Conservation (phyloP, 2,888 invertebrate genomes). For the Cerastis leucographa region DNA sequence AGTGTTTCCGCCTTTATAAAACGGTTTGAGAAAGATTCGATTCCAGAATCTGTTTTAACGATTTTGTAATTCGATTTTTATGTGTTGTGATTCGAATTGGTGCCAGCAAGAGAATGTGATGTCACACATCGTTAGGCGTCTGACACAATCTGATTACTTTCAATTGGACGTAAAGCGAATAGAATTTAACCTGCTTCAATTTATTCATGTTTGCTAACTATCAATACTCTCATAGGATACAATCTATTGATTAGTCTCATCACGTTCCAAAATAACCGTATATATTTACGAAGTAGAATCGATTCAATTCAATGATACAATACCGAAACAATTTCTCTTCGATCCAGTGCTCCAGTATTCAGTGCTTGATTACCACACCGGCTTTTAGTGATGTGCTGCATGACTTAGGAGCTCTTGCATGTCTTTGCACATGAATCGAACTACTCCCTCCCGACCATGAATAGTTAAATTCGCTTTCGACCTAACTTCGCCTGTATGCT, state of each 20-base stretch:
- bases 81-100: conserved; percentile 3
- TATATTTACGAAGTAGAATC: conserved; percentile 9
- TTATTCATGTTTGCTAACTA: conserved; percentile 19
- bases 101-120: conserved; percentile 12
- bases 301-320: conserved; percentile 20
- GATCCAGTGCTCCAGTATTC: conserved; percentile 32
- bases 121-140: conserved; percentile 16
- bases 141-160: conserved; percentile 25
- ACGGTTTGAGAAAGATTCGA: neutral
- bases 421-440: conserved; percentile 25
- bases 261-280: conserved; percentile 30
- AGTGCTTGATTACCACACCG: conserved; percentile 18
- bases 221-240: conserved; percentile 12
- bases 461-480: conserved; percentile 51
- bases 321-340: conserved; percentile 34
- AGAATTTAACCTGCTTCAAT: conserved; percentile 21
- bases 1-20: no score
- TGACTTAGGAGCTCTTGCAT: conserved; percentile 18
- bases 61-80: conserved; percentile 22
- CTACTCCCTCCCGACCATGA: conserved; percentile 31
- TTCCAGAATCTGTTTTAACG: conserved; percentile 14
- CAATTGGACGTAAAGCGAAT: conserved; percentile 34
- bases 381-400: conserved; percentile 16
- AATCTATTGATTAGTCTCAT: conserved; percentile 28
- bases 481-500: conserved; percentile 18